Conservation (phyloP, 2,797 vertebrate genomes). For the Melanotaenia boesemani region DNA sequence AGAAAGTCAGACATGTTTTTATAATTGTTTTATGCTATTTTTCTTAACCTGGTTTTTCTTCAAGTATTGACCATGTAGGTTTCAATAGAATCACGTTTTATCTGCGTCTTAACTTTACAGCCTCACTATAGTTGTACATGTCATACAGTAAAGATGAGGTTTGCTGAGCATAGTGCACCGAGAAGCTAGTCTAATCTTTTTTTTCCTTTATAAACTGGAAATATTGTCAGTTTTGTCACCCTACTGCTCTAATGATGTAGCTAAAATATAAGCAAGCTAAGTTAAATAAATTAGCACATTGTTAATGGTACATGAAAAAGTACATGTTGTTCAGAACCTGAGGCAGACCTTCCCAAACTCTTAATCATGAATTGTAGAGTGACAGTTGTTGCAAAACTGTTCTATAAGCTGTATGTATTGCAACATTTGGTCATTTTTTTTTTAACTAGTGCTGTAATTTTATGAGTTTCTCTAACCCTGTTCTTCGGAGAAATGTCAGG, state of each 20-base stretch:
- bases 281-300: neutral
- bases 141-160: neutral
- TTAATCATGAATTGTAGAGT: conserved; percentile 1
- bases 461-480: neutral
- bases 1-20: conserved; percentile 12
- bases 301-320: conserved; percentile 2
- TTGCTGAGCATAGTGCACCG: neutral
- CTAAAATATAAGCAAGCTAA: neutral
- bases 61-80: too few relatives aligned
- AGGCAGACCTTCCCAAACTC: neutral
- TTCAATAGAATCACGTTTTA: neutral
- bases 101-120: too few relatives aligned
- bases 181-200: neutral
- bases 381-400: conserved; percentile 36
- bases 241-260: neutral
- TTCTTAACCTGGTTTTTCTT: conserved; percentile 1
- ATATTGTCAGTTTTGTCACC: neutral
- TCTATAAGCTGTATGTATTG: conserved; percentile 2
- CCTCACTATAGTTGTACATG: neutral
- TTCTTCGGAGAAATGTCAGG: neutral
- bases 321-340: conserved; percentile 25
- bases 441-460: conserved; percentile 29
- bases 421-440: conserved; percentile 39
- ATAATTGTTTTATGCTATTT: conserved; percentile 15
- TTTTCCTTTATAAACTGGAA: neutral